Base-by-base conservation (phyloP, 2,113 vertebrate genomes). In the Callorhinus ursinus region DNA sequence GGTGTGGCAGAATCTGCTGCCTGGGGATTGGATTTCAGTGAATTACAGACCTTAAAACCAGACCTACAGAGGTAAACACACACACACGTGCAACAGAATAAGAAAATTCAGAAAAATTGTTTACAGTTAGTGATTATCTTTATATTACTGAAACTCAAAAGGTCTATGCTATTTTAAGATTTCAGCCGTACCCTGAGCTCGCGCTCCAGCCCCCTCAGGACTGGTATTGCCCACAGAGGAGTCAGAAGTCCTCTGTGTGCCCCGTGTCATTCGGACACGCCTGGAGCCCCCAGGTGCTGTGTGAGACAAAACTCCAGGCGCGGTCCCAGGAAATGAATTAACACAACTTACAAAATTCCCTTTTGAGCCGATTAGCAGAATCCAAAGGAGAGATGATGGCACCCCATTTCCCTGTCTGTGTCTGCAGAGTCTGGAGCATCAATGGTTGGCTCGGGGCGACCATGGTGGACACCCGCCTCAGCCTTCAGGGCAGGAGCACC, bases 201-300 rank as follows among this genome's bases (percentile, higher is more conserved):
- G 19, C 13, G 14, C 18, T 21, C 51, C 14, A 3, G 67, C 8
- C 55, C 53, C 61, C 61, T 13, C 14, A 4, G 51, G 31, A 49
- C 63, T 15, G n/a, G 33, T 7, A 26, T 26, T 13, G 80, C 65
- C 59, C 71, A 72, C 5, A 2, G 1, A 79, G 74, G 61, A n/a
- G n/a, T 36, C 46, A 51, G 2, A 16, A 3, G 28, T 55, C 10
- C 24, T 1, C 10, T 19, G 7, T 0, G 14, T 26, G 53, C 55
- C 71, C 36, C 0, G 1, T 0, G 3, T 51, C 76, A 24, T 2
- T n/a, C 67, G 53, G 0, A 7, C 10, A 46, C 33, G 16, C 31
- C 46, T 0, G 4, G 18, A 55, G 53, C 59, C 53, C 46, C 31
- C 89, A 28, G 63, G 18, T 4, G 0, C 39, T 4, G 10, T 4